These are phyloP conservation scores for Melanotus villosus DNA, from an alignment of 2,888 invertebrate species.

Conservation along the genomic window DNA sequence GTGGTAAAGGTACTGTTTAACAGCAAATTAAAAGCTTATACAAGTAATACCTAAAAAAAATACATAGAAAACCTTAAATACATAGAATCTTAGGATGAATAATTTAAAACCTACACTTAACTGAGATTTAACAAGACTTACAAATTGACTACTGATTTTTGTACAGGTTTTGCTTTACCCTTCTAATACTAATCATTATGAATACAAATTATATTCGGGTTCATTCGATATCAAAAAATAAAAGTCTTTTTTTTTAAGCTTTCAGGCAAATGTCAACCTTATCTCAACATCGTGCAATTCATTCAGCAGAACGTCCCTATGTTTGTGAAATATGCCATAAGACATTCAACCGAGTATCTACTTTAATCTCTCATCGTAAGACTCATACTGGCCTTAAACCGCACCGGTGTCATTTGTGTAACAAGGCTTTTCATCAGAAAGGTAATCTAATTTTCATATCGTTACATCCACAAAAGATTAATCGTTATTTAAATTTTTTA, in stretches of 20 bases:
- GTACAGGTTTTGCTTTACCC: no score
- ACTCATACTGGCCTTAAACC: slow-evolving; percentile 83
- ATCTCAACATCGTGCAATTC: slow-evolving; percentile 84
- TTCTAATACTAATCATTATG: no score
- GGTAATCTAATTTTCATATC: slow-evolving; percentile 67
- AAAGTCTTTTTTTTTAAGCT: slow-evolving; percentile 64
- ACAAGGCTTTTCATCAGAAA: slow-evolving; percentile 87
- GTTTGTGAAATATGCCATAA: slow-evolving; percentile 83
- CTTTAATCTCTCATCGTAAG: slow-evolving; percentile 85
- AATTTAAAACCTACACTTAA: background rate
- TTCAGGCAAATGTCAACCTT: slow-evolving; percentile 83
- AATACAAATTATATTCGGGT: no score
- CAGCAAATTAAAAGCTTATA: no score
- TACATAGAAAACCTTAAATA: background rate
- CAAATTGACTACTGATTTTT: no score
- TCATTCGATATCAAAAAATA: no score
- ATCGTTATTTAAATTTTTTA: slow-evolving; percentile 42
- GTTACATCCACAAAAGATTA: background rate
- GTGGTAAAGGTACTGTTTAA: slow-evolving; percentile 73
- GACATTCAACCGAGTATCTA: slow-evolving; percentile 84
- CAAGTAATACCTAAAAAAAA: background rate
- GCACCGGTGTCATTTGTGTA: slow-evolving; percentile 81
- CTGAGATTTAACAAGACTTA: no score
- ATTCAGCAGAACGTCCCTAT: slow-evolving; percentile 82
- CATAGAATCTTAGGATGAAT: background rate